Conservation (phyloP, 2,797 vertebrate species). For the Poecilia gillii region DNA sequence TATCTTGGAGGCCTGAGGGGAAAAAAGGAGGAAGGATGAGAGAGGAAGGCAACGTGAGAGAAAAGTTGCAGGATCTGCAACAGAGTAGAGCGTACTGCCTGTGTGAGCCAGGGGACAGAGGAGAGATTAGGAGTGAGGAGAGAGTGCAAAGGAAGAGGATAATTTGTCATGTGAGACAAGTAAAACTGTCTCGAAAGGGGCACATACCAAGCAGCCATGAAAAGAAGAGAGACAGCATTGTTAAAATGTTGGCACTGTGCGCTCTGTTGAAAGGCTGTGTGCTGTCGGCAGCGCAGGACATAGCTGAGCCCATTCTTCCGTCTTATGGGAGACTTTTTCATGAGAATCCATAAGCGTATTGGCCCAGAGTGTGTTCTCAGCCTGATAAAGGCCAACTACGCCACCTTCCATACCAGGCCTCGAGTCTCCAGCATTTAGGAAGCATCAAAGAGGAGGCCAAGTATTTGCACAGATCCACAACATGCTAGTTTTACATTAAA, state of each 20-base stretch:
- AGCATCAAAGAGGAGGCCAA: slow-evolving; percentile 7
- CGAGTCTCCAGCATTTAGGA: slow-evolving; percentile 28
- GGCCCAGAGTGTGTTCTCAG: slow-evolving; percentile 30
- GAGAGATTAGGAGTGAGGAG: slow-evolving; percentile 14
- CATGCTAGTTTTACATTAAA: background rate
- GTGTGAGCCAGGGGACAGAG: background rate
- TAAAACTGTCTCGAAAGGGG: slow-evolving; percentile 36
- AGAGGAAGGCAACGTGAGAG: background rate
- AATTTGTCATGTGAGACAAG: slow-evolving; percentile 56
- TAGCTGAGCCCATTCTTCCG: slow-evolving; percentile 31
- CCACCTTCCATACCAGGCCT: slow-evolving; percentile 37
- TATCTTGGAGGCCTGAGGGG: slow-evolving; percentile 88
- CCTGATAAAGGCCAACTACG: slow-evolving; percentile 48
- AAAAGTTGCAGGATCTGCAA: slow-evolving; percentile 6
- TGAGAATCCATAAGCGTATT: slow-evolving; percentile 46
- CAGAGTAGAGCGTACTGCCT: background rate
- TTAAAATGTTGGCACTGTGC: slow-evolving; percentile 39
- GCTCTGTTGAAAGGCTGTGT: slow-evolving; percentile 41
- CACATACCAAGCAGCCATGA: slow-evolving; percentile 8
- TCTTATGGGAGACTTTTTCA: slow-evolving; percentile 42
- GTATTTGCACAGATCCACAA: slow-evolving; percentile 3
- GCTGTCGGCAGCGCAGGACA: slow-evolving; percentile 13
- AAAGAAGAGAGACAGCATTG: slow-evolving; percentile 57
- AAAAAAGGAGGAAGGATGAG: background rate
- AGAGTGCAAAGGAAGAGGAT: slow-evolving; percentile 17